These are phyloP conservation scores for Arothron firmamentum DNA, from an alignment of 2,113 vertebrate genomes.

Conservation along the genomic window DNA sequence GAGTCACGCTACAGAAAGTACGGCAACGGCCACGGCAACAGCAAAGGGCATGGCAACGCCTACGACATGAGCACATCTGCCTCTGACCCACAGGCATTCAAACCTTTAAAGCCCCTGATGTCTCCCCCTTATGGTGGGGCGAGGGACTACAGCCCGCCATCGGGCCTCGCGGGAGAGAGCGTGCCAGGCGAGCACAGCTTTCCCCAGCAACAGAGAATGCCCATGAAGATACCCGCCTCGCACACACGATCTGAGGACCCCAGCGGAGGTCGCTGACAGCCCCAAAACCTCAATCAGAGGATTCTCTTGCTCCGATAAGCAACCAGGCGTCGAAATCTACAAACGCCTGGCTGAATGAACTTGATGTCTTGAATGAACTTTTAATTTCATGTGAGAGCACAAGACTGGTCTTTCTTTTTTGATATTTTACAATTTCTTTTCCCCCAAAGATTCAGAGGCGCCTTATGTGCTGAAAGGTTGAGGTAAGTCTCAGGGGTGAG, in stretches of 20 bases:
- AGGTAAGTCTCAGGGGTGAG: conserved; percentile 42
- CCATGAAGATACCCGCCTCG: conserved; percentile 66
- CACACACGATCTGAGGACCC: conserved; percentile 72
- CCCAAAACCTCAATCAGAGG: conserved; percentile 59
- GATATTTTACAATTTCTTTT: conserved; percentile 49
- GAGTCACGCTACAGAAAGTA: conserved; percentile 83
- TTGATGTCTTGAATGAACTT: conserved; percentile 29
- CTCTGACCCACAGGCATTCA: conserved; percentile 73
- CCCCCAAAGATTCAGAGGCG: conserved; percentile 66
- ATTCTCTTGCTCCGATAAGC: conserved; percentile 49
- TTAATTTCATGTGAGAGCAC: conserved; percentile 36
- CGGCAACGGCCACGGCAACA: conserved; percentile 77
- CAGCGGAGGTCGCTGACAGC: conserved; percentile 71
- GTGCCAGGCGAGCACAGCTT: conserved; percentile 62
- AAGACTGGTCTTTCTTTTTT: conserved; percentile 27
- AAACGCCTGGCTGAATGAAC: conserved; percentile 3
- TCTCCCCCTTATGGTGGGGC: conserved; percentile 70
- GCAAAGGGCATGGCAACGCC: conserved; percentile 73
- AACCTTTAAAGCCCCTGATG: conserved; percentile 77
- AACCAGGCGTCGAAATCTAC: conserved; percentile 23
- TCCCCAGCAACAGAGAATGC: conserved; percentile 64
- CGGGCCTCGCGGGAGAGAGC: conserved; percentile 70
- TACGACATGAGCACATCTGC: conserved; percentile 59
- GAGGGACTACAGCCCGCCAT: conserved; percentile 78
- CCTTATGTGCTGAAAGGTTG: conserved; percentile 27